Evolutionary conservation across 2,888 invertebrate genomes (phyloP), one percentile per base, ranked within the genome.

Genomic region (Nemapogon koenigi): DNA sequence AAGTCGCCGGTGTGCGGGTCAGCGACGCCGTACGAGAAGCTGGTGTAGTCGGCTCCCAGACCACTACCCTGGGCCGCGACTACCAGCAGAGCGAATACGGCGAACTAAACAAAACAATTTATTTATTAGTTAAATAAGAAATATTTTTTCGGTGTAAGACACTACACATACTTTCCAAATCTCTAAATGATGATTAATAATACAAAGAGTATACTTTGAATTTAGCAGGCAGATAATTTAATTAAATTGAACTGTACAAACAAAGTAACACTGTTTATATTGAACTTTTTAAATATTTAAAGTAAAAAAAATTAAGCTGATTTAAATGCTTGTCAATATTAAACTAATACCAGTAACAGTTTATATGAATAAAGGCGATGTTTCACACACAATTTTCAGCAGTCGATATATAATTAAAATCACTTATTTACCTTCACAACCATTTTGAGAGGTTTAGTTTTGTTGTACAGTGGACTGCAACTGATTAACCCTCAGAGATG

Each of bases 1-100:
- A 72, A 70, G 48, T 76, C 76, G 27, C 76, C 76, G 54, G 76
- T 76, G 60, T 75, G 66, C 17, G 76, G 76, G 59, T 76, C 76
- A 19, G 70, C 59, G 38, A 76, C 76, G 29, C 72, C 72, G 49
- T 76, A 76, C 4, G 75, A 69, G 64, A 73, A 76, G 61, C 70
- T 73, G 51, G 53, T 62, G 63, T 69, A 70, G 55, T 68, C 65
- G 15, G 49, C 66, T 29, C 70, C 69, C 52, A 67, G 53, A 14
- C 62, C 71, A 53, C 70, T 72, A 52, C 62, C 69, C 17, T 66
- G 66, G 37, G 62, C 75, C 49, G 66, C 72, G 43, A 68, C 76
- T 47, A 71, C 75, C 54, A 75, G 55, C 43, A 73, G 51, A 52
- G 76, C 73, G 49, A 75, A 59, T 47, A 69, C 54, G 52, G 69